Conservation (phyloP, 92 coral and sea anemone species). For the Parazoanthus swiftii region DNA sequence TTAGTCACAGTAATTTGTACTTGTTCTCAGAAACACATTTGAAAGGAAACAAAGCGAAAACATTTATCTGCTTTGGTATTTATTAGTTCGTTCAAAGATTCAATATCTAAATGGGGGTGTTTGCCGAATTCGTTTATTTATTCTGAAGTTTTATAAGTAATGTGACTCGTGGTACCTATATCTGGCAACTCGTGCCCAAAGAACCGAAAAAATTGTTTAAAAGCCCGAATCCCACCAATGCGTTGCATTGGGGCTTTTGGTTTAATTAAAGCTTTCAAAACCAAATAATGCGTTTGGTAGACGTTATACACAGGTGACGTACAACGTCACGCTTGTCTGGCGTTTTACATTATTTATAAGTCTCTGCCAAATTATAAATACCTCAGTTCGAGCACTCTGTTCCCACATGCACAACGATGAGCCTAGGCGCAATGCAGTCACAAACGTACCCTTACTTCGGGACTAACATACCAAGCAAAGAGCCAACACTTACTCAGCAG, state of each 20-base stretch:
- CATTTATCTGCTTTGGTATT: constrained; percentile 40
- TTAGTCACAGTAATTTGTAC: not conserved
- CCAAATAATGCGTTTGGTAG: constrained; percentile 90
- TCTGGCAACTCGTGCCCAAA: constrained; percentile 47
- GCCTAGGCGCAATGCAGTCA: constrained; percentile 97
- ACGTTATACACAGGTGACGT: constrained; percentile 97
- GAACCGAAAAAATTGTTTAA: constrained; percentile 64
- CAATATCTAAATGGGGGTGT: constrained; percentile 42
- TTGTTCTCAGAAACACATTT: constrained; percentile 22
- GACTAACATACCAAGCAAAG: constrained; percentile 73
- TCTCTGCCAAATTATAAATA: constrained; percentile 91
- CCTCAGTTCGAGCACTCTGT: constrained; percentile 46
- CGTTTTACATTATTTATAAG: constrained; percentile 99
- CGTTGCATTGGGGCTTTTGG: constrained; percentile 86
- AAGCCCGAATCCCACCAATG: constrained; percentile 70
- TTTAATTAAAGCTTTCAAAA: constrained; percentile 92
- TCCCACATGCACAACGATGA: constrained; percentile 78
- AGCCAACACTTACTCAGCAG: constrained; percentile 70
- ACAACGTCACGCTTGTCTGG: constrained; percentile 99
- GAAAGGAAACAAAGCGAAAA: constrained; percentile 31
- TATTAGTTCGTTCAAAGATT: constrained; percentile 34
- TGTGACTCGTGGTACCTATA: constrained; percentile 48
- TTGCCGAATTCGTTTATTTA: constrained; percentile 45
- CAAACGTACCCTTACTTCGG: constrained; percentile 93
- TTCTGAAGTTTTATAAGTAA: constrained; percentile 37